Evolutionary conservation across 2,113 vertebrate genomes (phyloP).

Genomic region (Cyprinus carpio): DNA sequence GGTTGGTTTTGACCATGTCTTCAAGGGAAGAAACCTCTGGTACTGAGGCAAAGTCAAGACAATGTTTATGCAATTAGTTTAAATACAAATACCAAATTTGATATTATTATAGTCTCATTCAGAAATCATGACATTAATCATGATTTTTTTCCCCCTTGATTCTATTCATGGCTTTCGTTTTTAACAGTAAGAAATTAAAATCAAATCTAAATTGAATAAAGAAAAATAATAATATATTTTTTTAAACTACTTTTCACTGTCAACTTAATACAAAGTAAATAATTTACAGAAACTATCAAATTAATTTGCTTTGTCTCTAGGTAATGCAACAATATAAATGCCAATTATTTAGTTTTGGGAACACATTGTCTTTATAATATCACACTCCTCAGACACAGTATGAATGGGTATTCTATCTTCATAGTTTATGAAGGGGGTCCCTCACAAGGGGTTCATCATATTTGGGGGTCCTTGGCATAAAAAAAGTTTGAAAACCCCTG

Average conservation of each 20-base stretch:
- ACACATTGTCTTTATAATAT: neutral
- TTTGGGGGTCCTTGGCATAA: neutral
- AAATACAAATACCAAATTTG: no score
- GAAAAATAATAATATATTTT: no score
- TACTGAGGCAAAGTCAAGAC: constrained; percentile 56
- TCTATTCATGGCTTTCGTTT: neutral
- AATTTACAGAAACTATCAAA: no score
- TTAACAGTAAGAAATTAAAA: neutral
- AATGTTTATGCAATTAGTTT: no score
- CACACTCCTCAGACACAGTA: neutral
- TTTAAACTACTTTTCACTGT: no score
- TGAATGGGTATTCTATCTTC: neutral
- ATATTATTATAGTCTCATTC: no score
- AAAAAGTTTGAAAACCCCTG: neutral
- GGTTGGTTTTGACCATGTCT: constrained; percentile 59
- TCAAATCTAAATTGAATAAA: no score
- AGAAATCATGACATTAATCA: no score
- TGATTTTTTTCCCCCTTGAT: neutral
- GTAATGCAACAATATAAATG: neutral
- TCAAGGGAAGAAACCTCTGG: constrained; percentile 65
- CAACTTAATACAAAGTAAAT: no score
- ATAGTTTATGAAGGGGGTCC: neutral
- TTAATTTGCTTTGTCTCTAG: neutral
- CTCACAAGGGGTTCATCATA: neutral
- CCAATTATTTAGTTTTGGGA: neutral